Percentiles rank a stretch among this genome's conserved stretches.
These are phyloP conservation scores for Mesoligia furuncula DNA, from an alignment of 2,888 invertebrate species.

Conservation along the genomic window DNA sequence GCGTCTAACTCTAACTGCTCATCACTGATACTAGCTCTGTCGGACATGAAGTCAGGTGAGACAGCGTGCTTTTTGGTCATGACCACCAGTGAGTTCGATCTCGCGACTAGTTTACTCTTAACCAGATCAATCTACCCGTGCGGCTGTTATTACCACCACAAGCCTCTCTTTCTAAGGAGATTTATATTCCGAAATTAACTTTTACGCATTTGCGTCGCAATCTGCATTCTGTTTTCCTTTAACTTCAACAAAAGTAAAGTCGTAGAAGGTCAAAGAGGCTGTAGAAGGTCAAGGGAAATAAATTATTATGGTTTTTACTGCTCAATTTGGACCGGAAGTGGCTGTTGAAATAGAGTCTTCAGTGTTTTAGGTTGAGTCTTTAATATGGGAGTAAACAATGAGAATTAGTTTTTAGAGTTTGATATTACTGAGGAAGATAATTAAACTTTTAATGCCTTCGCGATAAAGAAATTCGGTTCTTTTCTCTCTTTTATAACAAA, in stretches of 20 bases:
- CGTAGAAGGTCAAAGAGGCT: neutral
- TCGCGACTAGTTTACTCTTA: too few species aligned
- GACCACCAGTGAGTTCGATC: too few species aligned
- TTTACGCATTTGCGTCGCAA: too few species aligned
- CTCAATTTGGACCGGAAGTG: conserved; percentile 33
- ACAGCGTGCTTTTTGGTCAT: too few species aligned
- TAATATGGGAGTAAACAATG: conserved; percentile 17
- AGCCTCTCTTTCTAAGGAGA: neutral
- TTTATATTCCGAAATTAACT: neutral
- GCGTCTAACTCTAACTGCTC: too few species aligned
- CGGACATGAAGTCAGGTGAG: too few species aligned
- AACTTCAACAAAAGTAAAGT: conserved; percentile 14
- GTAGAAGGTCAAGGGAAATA: conserved; percentile 20
- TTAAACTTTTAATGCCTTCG: too few species aligned
- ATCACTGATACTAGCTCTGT: too few species aligned
- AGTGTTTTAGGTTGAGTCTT: conserved; percentile 12
- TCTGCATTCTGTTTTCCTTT: conserved; percentile 24
- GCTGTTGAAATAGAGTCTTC: conserved; percentile 16
- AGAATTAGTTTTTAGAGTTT: conserved; percentile 3
- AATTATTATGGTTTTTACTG: conserved; percentile 40
- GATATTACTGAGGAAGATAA: neutral
- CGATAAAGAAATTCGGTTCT: too few species aligned
- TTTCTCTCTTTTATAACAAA: too few species aligned
- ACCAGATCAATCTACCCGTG: too few species aligned
- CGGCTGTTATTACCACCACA: too few species aligned